phyloP scores from a whole-genome alignment of 2,113 vertebrate species.

The Aix galericulata region DNA sequence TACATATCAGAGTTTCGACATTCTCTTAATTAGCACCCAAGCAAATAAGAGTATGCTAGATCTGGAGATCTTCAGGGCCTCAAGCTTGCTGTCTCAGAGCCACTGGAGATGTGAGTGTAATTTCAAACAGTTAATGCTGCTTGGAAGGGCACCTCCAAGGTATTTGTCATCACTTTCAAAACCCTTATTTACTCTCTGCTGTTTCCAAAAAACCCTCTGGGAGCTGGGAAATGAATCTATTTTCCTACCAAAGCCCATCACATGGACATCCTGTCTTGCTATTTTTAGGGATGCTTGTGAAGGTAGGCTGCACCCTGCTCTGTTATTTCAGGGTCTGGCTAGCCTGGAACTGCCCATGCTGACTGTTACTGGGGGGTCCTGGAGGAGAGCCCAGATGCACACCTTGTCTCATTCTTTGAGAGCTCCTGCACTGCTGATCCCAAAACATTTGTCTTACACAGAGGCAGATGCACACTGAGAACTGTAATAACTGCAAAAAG shows the following conservation, averaged over 20 bases:
- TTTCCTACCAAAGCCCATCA: conserved; percentile 4
- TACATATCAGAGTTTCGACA: not conserved
- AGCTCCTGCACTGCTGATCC: not conserved
- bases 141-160: conserved; percentile 9
- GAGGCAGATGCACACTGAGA: not conserved
- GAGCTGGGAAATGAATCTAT: conserved; percentile 6
- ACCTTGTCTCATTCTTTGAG: not conserved
- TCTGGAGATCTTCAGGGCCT: not conserved
- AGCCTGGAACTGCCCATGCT: not conserved
- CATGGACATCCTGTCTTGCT: not conserved
- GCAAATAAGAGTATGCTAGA: not conserved
- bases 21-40: conserved; percentile 25
- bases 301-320: not conserved
- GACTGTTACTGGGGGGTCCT: not conserved
- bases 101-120: not conserved
- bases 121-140: not conserved
- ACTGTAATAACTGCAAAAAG: not conserved
- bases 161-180: conserved; percentile 6
- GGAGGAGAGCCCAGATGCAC: not conserved
- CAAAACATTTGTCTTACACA: not conserved
- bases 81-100: not conserved
- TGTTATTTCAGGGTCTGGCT: not conserved
- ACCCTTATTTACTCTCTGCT: not conserved
- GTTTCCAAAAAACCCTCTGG: conserved; percentile 4
- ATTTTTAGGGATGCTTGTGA: not conserved